A percentile compares a stretch with the other conserved stretches of the same genome.
Conservation (phyloP, 2,797 vertebrate species). For the Alfaro cultratus region DNA sequence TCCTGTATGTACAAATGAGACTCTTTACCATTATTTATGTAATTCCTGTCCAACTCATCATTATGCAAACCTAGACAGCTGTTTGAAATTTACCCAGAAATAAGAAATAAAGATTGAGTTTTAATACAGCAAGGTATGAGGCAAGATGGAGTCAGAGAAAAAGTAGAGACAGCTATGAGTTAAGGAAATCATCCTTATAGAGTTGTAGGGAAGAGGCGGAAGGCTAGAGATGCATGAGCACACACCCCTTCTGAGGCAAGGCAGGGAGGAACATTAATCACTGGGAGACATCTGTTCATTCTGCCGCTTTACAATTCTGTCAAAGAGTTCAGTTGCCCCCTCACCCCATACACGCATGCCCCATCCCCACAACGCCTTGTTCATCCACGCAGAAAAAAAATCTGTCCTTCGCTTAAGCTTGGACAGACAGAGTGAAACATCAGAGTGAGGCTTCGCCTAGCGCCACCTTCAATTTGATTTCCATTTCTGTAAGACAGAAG, state of each 20-base stretch:
- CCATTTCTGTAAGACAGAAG: constrained; percentile 59
- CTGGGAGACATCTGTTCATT: constrained; percentile 83
- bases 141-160: constrained; percentile 18
- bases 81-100: constrained; percentile 5
- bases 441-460: constrained; percentile 53
- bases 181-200: constrained; percentile 63
- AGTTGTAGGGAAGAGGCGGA: constrained; percentile 42
- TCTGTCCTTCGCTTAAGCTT: constrained; percentile 57
- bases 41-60: constrained; percentile 14
- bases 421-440: constrained; percentile 70
- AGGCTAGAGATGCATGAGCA: constrained; percentile 71
- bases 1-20: background rate
- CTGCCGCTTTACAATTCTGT: constrained; percentile 80
- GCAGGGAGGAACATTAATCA: constrained; percentile 81
- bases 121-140: constrained; percentile 5
- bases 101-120: background rate
- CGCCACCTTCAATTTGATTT: constrained; percentile 61
- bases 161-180: constrained; percentile 33
- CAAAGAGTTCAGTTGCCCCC: constrained; percentile 56
- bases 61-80: background rate
- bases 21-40: background rate
- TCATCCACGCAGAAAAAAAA: constrained; percentile 54
- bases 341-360: background rate
- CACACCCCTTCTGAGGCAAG: constrained; percentile 68
- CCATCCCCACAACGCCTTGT: background rate